Evolutionary conservation across 2,113 vertebrate genomes (phyloP), one percentile per base, ranked within the genome.

Genomic region (Sebastes fasciatus): DNA sequence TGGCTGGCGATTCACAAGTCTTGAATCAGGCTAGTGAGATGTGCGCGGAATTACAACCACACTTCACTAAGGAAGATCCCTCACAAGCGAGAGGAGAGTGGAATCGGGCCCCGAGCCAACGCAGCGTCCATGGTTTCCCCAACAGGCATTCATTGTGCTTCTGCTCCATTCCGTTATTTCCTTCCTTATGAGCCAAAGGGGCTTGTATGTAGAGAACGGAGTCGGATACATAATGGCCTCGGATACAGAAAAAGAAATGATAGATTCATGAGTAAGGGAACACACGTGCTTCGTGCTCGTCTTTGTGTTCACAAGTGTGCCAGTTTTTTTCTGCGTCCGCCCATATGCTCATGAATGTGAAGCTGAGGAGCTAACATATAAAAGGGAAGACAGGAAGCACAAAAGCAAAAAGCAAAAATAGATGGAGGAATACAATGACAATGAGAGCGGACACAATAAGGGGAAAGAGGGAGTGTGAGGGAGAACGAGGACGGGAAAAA

Each of bases 41-140:
- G 91, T 88, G 91, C 68, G 10, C 8, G 55, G 93, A 91, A 94
- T 93, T 87, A 89, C 84, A 94, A 94, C 64, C 62, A 75, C 82
- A 54, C 84, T 88, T 80, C 65, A 89, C 88, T 83, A 19, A 82
- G 84, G 87, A 89, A 68, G 91, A 90, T 72, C 88, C 83, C 80
- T 86, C 72, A 79, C 80, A 79, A 60, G 77, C 40, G 43, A 79
- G 74, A 64, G 45, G 76, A 78, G 58, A 84, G 75, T 72, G 49
- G 55, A 81, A 71, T 72, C 62, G 76, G 92, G 89, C 79, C 61
- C 51, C 0, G 26, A 83, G 92, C 91, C 93, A 92, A 74, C 67
- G 70, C 64, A 58, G 78, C 66, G 61, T 83, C 86, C 82, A 62
- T 80, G 82, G 83, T 91, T 89, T 85, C 80, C 26, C 89, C 86